Evolutionary conservation across 37 sponge, comb jelly and placozoan species (phyloP), one percentile per base, ranked within the genome.

Genomic region (Aplysina aerophoba): DNA sequence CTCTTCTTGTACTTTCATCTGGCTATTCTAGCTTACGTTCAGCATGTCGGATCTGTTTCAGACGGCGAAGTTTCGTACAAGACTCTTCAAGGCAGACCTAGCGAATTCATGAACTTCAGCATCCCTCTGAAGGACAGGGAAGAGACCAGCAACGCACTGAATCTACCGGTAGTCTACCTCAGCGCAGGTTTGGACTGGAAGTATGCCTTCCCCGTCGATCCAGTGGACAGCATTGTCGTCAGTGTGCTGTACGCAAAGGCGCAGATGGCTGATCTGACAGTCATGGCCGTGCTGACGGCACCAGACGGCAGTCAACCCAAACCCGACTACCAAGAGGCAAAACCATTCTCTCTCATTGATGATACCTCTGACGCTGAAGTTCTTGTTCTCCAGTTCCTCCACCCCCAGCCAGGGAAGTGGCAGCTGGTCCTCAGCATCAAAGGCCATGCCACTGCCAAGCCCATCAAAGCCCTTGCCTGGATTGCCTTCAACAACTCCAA

Each of bases 181-280:
- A 69, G 71, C 6, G 71, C 34, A 12, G 71, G 71, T 17, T 34
- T 69, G 17, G 71, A 69, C 31, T 69, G 71, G 71, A 69, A 69
- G 6, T 69, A 69, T 35, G 4, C 34, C 27, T 69, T 69, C 33
- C 71, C 71, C 30, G 71, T 69, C 71, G 71, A 69, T 6, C 71
- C 71, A 35, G 71, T 69, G 33, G 28, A 17, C 71, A 69, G 71
- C 34, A 69, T 69, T 28, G 33, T 69, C 34, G 71, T 69, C 17
- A 69, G 34, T 69, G 71, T 69, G 28, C 35, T 35, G 28, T 69
- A 69, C 71, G 17, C 11, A 1, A 11, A 27, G 33, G 28, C 71
- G 33, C 35, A 69, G 17, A 69, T 69, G 71, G 6, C 17, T 1
- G 71, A 35, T 3, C 28, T 34, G 34, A 35, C 28, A 27, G 33